Base-by-base conservation (phyloP, 2,888 invertebrate species). In the Flexamia atlantica region DNA sequence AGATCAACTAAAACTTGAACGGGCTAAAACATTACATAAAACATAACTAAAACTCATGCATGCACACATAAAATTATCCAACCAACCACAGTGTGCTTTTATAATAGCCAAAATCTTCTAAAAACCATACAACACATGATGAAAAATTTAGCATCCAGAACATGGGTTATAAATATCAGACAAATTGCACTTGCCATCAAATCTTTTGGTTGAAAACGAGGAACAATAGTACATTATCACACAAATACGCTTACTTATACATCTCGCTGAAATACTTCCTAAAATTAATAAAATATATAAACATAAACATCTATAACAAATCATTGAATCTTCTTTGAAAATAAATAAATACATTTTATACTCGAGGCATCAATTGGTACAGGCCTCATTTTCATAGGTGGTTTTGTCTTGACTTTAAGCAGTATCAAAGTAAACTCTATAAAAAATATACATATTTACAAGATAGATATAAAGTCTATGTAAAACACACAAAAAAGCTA, bases 221-320 rank as follows among this genome's bases (percentile, higher is more conserved):
- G 76, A 76, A 76, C 76, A 23, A 46, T 50, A 25, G 57, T 50
- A 79, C 14, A 30, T 28, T 79, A 79, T 79, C 79, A 79, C 79
- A 79, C 72, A 64, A 9, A 30, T 64, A 64, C 64, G 7, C 53
- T 46, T 57, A 57, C 57, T 57, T 64, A 64, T 9, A 28, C 25
- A 57, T 36, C 36, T 7, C 50, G 50, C 50, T 17, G 57, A 57
- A 17, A 28, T 30, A 64, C 30, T 12, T n/a, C 30, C 30, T 64
- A 64, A 64, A 53, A 23, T 53, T 23, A 30, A 30, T 17, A 30
- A 32, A 68, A 36, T 40, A 20, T n/a, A 72, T 23, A 72, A 72
- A 68, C 36, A 68, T 36, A 36, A 30, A 68, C 7, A 32, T 32
- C 32, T n/a, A n/a, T n/a, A n/a, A 30, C 30, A 17, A 40, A 72